Conservation (phyloP, 2,113 vertebrate genomes). For the Brevimyrus niger region DNA sequence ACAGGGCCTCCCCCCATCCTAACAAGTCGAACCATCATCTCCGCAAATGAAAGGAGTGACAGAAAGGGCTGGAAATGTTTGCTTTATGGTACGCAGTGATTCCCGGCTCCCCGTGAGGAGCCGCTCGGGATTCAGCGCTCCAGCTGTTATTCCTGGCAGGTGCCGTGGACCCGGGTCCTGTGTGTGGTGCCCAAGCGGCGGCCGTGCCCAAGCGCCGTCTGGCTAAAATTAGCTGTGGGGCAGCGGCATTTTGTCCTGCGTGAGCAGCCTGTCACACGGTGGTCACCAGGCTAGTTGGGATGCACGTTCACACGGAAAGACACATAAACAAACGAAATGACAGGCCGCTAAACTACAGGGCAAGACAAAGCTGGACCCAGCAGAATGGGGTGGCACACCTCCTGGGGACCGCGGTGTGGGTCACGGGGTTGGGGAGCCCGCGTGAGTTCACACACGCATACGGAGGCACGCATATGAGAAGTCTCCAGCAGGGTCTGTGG, state of each 20-base stretch:
- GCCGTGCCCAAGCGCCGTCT: not conserved
- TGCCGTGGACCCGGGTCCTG: not conserved
- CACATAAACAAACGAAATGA: slow-evolving; percentile 30
- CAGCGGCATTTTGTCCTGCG: not conserved
- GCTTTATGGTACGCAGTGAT: slow-evolving; percentile 18
- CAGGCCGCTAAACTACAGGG: slow-evolving; percentile 35
- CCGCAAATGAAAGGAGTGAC: not conserved
- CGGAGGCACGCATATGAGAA: not conserved
- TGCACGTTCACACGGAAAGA: slow-evolving; percentile 17
- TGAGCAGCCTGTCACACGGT: slow-evolving; percentile 28
- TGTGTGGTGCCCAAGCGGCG: not conserved
- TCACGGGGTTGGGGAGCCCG: slow-evolving; percentile 33
- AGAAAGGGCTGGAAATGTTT: slow-evolving; percentile 1
- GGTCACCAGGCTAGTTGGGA: slow-evolving; percentile 24
- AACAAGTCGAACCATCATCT: slow-evolving; percentile 16
- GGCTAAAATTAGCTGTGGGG: slow-evolving; percentile 36
- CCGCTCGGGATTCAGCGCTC: slow-evolving; percentile 6
- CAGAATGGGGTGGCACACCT: slow-evolving; percentile 25
- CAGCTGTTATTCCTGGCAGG: slow-evolving; percentile 15
- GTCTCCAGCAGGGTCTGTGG: not conserved
- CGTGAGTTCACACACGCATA: not conserved
- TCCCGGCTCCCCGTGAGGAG: not conserved
- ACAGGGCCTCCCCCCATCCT: not conserved
- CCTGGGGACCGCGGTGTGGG: slow-evolving; percentile 21
- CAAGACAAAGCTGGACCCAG: slow-evolving; percentile 25